A percentile compares a stretch with the other conserved stretches of the same genome.
Conservation (phyloP, 2,888 invertebrate species). For the Xylota sylvarum region DNA sequence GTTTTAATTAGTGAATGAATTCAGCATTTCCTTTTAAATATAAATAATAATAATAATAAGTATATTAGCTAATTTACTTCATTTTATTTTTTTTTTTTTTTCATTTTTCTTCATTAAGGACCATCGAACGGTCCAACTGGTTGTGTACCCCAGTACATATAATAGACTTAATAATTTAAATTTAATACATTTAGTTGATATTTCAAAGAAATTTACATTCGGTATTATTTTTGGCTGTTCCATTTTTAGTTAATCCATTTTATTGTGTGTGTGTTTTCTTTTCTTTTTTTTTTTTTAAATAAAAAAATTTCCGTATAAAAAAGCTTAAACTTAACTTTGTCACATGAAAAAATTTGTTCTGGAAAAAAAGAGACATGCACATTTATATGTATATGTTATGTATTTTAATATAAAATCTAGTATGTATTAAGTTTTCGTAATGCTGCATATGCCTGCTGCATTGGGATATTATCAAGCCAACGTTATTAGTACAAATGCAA, state of each 20-base stretch:
- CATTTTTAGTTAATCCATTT: conserved; percentile 15
- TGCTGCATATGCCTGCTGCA: conserved; percentile 60
- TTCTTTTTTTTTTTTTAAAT: conserved; percentile 38
- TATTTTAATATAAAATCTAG: conserved; percentile 65
- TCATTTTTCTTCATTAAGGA: conserved; percentile 37
- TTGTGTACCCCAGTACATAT: conserved; percentile 8
- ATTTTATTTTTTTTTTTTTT: conserved; percentile 28
- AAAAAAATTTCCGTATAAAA: conserved; percentile 69
- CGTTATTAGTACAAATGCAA: conserved; percentile 73
- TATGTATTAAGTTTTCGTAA: conserved; percentile 67
- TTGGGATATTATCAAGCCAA: conserved; percentile 68
- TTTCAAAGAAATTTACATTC: conserved; percentile 73
- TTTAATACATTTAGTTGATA: conserved; percentile 71
- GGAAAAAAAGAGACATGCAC: conserved; percentile 70
- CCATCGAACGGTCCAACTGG: conserved; percentile 18
- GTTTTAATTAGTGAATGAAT: conserved; percentile 71
- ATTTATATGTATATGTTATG: conserved; percentile 64
- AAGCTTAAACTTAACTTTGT: conserved; percentile 71
- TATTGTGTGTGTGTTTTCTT: conserved; percentile 35
- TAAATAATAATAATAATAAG: conserved; percentile 76
- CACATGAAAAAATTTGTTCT: conserved; percentile 52
- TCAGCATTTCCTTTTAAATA: conserved; percentile 68
- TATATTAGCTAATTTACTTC: conserved; percentile 71
- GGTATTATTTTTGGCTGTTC: conserved; percentile 63
- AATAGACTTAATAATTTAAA: conserved; percentile 73